Base-by-base conservation (phyloP, 2,888 invertebrate species). In the Hypomecis atomaria region DNA sequence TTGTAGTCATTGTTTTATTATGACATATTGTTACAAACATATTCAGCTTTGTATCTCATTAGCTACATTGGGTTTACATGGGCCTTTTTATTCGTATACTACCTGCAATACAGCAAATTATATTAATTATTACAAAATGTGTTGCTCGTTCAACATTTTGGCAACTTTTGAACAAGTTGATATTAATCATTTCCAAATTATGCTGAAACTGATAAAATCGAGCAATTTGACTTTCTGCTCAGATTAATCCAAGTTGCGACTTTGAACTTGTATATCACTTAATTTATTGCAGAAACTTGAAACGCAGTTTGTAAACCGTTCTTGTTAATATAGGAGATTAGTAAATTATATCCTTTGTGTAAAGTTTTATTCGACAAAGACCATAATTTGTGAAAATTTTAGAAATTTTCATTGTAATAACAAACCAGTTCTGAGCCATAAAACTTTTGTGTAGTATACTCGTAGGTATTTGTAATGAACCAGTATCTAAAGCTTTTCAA, bases 271-370 rank as follows among this genome's bases (percentile, higher is more conserved):
- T 49, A 42, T 38, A 36, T 48, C 49, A 57, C 36, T 8, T 56
- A 4, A 42, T 38, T 50, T 33, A 37, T 42, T 11, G 45, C 9
- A 6, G 38, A 50, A 59, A 62, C 37, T 61, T 36, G 44, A 43
- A 47, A 57, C 52, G n/a, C 48, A 48, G 10, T 50, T 43, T 50
- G 60, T 59, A 57, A 42, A 58, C 58, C 57, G 43, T 61, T 54
- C 44, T 44, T 23, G 40, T 38, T 47, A 64, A 49, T 48, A 59
- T 52, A 53, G 56, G 43, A 60, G 56, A 36, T 45, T 44, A 45
- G 60, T 50, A 59, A 34, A 48, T 50, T 11, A 37, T 49, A 37
- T 49, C 49, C 37, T 49, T 49, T 49, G 49, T 49, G 49, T 11
- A 49, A 49, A 49, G 49, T 49, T 49, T 37, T 8, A 11, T 37